Evolutionary conservation across 2,888 invertebrate genomes (phyloP), one percentile per base, ranked within the genome.

Genomic region (Bhutanitis thaidina): DNA sequence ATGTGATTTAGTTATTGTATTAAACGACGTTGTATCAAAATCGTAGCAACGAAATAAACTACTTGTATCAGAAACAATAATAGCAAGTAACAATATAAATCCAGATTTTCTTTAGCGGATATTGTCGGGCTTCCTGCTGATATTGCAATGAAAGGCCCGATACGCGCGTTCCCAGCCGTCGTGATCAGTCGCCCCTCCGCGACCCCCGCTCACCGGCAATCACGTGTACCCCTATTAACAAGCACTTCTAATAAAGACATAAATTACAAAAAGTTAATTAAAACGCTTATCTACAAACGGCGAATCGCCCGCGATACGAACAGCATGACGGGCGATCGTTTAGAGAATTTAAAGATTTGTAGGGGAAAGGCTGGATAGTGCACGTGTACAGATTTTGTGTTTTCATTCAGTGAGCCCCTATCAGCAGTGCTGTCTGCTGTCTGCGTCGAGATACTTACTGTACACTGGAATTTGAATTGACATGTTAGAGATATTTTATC

Each of bases 181-280:
- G 72, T 73, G 80, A 82, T 81, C 73, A 66, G 56, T 44, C 39
- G 44, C 14, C 10, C 67, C 65, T 59, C 60, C n/a, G n/a, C n/a
- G n/a, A n/a, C n/a, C n/a, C 60, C 62, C 64, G 67, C 64, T 70
- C 72, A 74, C 76, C 79, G 74, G 72, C 81, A 80, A 85, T 84
- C 83, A 77, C 72, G 76, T n/a, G n/a, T 20, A 20, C 61, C 63
- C 66, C 58, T 75, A 78, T 80, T 81, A 80, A 71, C 68, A 34
- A 61, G 57, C 56, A 69, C 73, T 65, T 77, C 73, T 81, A 83
- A 86, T 87, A 82, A 78, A 87, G 84, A 84, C 84, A 87, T 88
- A 85, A 85, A 84, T 85, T 80, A 81, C 77, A 71, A 80, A 83
- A 86, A 83, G 74, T 83, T 86, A 84, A 87, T 87, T 88, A 88